Base-by-base conservation (phyloP, 2,888 invertebrate genomes). In the Synergus laeviventris region DNA sequence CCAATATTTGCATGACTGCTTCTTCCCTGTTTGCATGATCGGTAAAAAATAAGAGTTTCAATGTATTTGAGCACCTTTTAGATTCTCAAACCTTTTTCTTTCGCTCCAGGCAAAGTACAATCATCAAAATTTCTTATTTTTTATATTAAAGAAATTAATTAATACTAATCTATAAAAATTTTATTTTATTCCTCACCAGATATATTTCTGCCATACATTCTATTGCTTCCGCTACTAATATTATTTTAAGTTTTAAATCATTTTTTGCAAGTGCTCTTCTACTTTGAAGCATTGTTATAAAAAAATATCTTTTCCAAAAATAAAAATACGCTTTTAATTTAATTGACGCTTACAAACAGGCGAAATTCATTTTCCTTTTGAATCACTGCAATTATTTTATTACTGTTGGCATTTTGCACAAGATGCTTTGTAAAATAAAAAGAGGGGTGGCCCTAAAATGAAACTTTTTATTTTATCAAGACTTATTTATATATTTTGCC, bases 371-470 rank as follows among this genome's bases (percentile, higher is more conserved):
- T 9, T 18, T 54, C 54, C 24, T 59, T 24, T 59, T 59, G 12
- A 21, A 24, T 59, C 59, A 24, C 21, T 14, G 14, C 14, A 42
- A 42, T 42, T 3, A 42, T 42, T 42, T 21, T 5, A 70, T 49
- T 18, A 70, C 31, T n/a, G 49, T 70, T 54, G 24, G 31, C 49
- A 49, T 66, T 54, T 70, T 16, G 70, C 49, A 31, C 45, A 70
- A 49, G n/a, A 49, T 11, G 36, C 49, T 70, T 70, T 70, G 5
- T 39, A 42, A 14, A 21, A 9, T n/a, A n/a, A 64, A 18, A 8
- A 42, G 24, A 21, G 7, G 21, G 14, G 14, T 42, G 14, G 14
- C 21, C 14, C 21, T 64, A 21, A 42, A 64, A 38, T 16, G 5
- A 2, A 24, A 1, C 31, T 59, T 45, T 18, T 56, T 70, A 54